Evolutionary conservation across 2,113 vertebrate genomes (phyloP).

Genomic region (Pristiophorus japonicus): DNA sequence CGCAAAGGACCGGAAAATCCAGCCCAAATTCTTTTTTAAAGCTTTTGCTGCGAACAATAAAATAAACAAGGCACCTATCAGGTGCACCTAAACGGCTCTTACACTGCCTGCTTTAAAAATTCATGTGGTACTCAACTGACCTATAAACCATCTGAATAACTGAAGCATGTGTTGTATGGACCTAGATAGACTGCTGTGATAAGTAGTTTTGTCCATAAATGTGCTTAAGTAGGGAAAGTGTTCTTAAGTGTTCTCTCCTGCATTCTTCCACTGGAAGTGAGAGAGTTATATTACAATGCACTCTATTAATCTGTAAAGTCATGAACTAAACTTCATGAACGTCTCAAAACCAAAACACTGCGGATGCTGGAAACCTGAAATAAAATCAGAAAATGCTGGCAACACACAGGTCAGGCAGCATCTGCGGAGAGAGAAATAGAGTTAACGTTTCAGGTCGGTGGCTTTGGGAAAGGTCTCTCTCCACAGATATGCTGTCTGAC

Average conservation of each 20-base stretch:
- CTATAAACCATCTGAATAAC: not conserved
- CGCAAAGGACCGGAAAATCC: no score
- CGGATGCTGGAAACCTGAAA: not conserved
- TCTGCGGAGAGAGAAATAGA: not conserved
- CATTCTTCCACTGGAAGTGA: not conserved
- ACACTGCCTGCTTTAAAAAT: not conserved
- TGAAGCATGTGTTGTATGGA: not conserved
- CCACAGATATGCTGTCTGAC: no score
- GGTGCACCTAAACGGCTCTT: not conserved
- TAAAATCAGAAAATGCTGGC: not conserved
- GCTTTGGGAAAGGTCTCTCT: no score
- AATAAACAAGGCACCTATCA: not conserved
- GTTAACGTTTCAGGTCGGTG: not conserved
- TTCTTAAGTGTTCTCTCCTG: not conserved
- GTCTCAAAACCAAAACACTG: not conserved
- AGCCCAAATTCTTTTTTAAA: not conserved
- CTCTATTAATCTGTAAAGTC: not conserved
- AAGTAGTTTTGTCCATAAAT: not conserved
- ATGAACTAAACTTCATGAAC: not conserved
- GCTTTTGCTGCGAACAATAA: not conserved
- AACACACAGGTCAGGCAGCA: not conserved
- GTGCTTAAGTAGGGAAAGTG: not conserved
- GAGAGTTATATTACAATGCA: not conserved
- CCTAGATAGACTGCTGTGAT: not conserved
- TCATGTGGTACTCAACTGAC: not conserved